Conservation (phyloP, 2,888 invertebrate species). For the Opisthograptis luteolata region DNA sequence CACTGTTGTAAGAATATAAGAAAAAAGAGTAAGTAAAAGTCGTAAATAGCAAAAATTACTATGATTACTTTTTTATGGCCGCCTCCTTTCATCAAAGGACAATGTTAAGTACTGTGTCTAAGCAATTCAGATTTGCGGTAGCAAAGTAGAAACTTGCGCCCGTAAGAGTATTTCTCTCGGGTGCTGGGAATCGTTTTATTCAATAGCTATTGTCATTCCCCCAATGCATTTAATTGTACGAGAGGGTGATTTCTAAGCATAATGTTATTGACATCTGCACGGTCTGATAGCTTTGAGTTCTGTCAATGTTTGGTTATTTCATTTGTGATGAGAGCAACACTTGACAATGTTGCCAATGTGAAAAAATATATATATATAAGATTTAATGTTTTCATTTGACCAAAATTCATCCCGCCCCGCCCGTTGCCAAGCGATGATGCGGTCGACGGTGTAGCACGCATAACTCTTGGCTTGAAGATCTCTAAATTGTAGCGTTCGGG, state of each 20-base stretch:
- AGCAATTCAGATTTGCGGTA: constrained; percentile 55
- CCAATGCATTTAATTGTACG: constrained; percentile 72
- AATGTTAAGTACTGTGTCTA: constrained; percentile 33
- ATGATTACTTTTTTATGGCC: constrained; percentile 1
- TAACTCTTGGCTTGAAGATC: no score
- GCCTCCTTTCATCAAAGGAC: constrained; percentile 10
- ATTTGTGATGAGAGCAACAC: constrained; percentile 35
- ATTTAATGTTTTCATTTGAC: no score
- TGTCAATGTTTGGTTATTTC: constrained; percentile 76
- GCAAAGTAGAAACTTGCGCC: constrained; percentile 59
- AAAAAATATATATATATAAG: no score
- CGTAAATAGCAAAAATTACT: no score
- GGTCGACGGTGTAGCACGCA: no score
- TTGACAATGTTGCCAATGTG: no score
- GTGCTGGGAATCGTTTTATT: constrained; percentile 56
- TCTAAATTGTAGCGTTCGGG: no score
- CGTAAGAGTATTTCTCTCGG: constrained; percentile 64
- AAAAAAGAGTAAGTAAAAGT: no score
- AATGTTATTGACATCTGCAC: constrained; percentile 68
- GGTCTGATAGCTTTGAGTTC: constrained; percentile 68
- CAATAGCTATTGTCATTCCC: constrained; percentile 75
- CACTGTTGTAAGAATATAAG: no score
- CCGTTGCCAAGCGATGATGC: no score
- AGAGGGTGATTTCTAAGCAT: constrained; percentile 59
- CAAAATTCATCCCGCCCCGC: no score